Evolutionary conservation across 2,888 invertebrate species (phyloP), one percentile per base, ranked within the genome.

Genomic region (Belgica antarctica): DNA sequence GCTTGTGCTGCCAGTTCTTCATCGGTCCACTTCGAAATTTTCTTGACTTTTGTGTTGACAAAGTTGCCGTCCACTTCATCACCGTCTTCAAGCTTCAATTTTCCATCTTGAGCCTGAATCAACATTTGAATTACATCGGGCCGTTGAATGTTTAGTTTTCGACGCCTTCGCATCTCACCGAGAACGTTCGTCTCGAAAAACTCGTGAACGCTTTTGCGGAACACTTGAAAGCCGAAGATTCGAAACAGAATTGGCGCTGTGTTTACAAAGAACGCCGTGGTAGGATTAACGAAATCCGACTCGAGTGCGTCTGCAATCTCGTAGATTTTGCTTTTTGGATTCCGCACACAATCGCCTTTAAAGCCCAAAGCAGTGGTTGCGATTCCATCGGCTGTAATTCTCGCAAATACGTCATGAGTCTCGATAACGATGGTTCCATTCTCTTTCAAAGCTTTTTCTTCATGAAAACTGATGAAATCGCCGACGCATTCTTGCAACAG

Each of bases 1-100:
- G 72, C 72, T 63, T 75, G 75, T 7, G 63, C 63, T 15, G 73
- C 71, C 1, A 75, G 70, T 69, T 74, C 74, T 2, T 72, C 73
- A 27, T 73, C 73, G 1, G 22, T 71, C 73, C 41, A 41, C 15
- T 41, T 41, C 2, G 41, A 4, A 5, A 41, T 41, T 41, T 41
- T 41, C 4, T 41, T 12, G 15, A 41, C 10, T 41, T 41, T 41
- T n/a, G n/a, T n/a, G n/a, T 41, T 41, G 3, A 41, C n/a, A n/a
- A n/a, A 41, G 15, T 41, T 41, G 4, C n/a, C 41, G 15, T 41
- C 41, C 12, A 41, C 41, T 41, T 41, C 41, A n/a, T 41, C 41
- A n/a, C 10, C 41, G 12, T 3, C 41, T 41, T 41, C 41, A 12
- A 15, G 3, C 15, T n/a, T n/a, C n/a, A 41, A 41, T 3, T 41